Evolutionary conservation across 2,888 invertebrate genomes (phyloP), one percentile per base, ranked within the genome.

Genomic region (Boloria euphrosyne): DNA sequence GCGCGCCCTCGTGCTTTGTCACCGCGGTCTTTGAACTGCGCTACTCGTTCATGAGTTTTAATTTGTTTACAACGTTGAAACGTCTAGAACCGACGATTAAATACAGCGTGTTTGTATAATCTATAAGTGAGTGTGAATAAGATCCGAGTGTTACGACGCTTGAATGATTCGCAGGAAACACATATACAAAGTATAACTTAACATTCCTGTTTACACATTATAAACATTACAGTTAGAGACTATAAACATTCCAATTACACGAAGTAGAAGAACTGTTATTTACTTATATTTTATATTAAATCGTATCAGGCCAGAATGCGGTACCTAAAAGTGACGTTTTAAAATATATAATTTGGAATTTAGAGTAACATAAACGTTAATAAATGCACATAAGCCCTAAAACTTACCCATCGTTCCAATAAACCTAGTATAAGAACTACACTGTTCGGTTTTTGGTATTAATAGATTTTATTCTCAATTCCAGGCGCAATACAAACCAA

Each of bases 401-500:
- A 38, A n/a, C n/a, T n/a, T n/a, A n/a, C n/a, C n/a, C n/a, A n/a
- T n/a, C n/a, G n/a, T n/a, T n/a, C n/a, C n/a, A n/a, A n/a, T n/a
- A n/a, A n/a, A n/a, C n/a, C n/a, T 22, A 22, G 22, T 3, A 3
- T 22, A 22, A 22, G 7, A 38, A 10, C 31, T 38, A 10, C 7
- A 38, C 10, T 10, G 31, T 38, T 38, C 7, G 10, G 3, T 38
- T 2, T 7, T 10, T 38, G 7, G 10, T 10, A 38, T 38, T 38
- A 38, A 62, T n/a, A 46, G 27, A 16, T 14, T 57, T 4, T 46
- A 54, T 51, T 18, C 49, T 38, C 38, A 49, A 74, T 93, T 93
- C 64, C 92, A 93, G 92, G 92, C 72, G 81, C 87, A 72, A 82
- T 88, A 79, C 90, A 86, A 75, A 80, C 88, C 70, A 83, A 88